A percentile compares a stretch with the other conserved stretches of the same genome.
phyloP scores from a whole-genome alignment of 2,113 vertebrate species.

The Tympanuchus pallidicinctus region DNA sequence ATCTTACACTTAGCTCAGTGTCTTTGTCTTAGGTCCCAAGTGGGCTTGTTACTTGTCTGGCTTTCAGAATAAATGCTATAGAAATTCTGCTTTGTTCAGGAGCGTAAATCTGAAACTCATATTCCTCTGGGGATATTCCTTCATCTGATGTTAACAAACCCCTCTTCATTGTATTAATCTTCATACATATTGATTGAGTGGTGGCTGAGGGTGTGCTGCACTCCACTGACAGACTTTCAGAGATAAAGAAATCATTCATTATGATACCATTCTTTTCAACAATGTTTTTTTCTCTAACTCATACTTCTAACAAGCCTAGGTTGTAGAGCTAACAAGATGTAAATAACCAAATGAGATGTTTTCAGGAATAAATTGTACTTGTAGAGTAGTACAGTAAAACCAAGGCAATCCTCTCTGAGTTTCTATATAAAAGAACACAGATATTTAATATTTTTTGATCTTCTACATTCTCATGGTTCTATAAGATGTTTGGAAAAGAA shows the following conservation, averaged over 20 bases:
- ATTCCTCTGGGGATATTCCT: constrained; percentile 33
- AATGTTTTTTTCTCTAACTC: neutral
- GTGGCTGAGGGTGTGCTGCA: neutral
- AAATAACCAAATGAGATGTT: neutral
- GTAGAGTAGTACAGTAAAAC: neutral
- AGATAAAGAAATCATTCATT: constrained; percentile 3
- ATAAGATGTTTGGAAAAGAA: neutral
- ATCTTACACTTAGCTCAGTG: neutral
- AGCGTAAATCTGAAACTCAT: neutral
- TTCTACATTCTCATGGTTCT: neutral
- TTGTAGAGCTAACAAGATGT: neutral
- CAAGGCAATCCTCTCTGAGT: neutral
- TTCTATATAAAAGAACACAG: neutral
- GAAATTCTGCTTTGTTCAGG: constrained; percentile 28
- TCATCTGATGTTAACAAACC: constrained; percentile 28
- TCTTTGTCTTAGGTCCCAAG: constrained; percentile 27
- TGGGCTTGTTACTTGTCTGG: constrained; percentile 38
- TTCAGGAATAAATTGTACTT: neutral
- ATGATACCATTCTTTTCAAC: neutral
- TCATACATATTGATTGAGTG: constrained; percentile 40
- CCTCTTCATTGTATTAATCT: constrained; percentile 1
- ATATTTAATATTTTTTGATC: neutral
- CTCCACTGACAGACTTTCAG: neutral
- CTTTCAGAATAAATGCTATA: constrained; percentile 26
- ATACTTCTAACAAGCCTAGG: neutral